Conservation (phyloP, 2,888 invertebrate species). For the Dasypolia templi region DNA sequence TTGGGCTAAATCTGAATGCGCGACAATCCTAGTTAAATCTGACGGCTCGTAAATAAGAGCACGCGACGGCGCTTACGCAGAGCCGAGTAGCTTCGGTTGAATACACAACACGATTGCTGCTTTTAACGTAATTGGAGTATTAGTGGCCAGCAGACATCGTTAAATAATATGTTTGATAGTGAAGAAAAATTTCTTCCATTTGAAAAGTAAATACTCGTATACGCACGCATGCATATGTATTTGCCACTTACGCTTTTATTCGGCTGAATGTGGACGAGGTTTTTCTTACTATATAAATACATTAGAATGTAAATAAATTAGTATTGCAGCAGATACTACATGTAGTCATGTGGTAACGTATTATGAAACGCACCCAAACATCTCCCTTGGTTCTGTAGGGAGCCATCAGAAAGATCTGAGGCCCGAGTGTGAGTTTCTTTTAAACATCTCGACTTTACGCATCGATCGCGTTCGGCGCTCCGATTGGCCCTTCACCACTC, state of each 20-base stretch:
- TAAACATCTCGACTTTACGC: too few relatives aligned
- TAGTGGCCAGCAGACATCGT: conserved; percentile 34
- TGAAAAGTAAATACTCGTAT: conserved; percentile 57
- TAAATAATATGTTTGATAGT: conserved; percentile 48
- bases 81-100: conserved; percentile 56
- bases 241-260: conserved; percentile 53
- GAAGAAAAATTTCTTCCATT: conserved; percentile 50
- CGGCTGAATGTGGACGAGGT: not conserved
- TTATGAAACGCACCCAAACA: not conserved
- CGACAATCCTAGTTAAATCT: conserved; percentile 33
- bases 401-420: not conserved
- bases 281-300: not conserved
- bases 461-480: too few relatives aligned
- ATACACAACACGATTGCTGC: conserved; percentile 49
- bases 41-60: conserved; percentile 52
- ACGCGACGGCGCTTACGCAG: conserved; percentile 47
- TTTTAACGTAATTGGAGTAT: conserved; percentile 62
- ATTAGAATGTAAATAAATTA: not conserved
- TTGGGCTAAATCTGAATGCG: not conserved
- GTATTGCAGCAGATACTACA: not conserved
- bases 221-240: conserved; percentile 42
- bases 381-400: not conserved
- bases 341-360: not conserved
- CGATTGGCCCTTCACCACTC: too few relatives aligned
- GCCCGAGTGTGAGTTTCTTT: too few relatives aligned